Conservation (phyloP, 2,113 vertebrate species). For the Pelodiscus sinensis region DNA sequence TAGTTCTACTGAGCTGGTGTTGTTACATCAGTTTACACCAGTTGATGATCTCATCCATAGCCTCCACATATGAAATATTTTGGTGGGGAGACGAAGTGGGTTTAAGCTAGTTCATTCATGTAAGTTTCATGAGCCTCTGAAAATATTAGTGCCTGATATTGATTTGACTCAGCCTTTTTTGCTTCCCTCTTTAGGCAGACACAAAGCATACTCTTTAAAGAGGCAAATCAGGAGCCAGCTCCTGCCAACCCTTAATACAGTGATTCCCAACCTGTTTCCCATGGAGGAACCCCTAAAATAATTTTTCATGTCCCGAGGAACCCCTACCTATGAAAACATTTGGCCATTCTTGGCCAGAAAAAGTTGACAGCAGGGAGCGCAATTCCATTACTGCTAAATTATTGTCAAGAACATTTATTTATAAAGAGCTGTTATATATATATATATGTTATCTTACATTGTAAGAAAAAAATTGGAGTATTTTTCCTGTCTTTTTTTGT, state of each 20-base stretch:
- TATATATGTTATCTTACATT: too few relatives aligned
- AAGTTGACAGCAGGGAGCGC: too few relatives aligned
- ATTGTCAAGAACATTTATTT: too few relatives aligned
- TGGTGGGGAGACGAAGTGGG: not conserved
- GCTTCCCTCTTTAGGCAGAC: not conserved
- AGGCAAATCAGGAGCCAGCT: not conserved
- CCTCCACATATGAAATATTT: not conserved
- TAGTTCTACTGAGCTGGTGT: rapidly evolving
- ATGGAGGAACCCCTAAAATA: too few relatives aligned
- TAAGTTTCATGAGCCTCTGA: not conserved
- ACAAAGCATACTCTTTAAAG: rapidly evolving
- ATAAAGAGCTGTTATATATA: too few relatives aligned
- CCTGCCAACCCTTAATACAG: not conserved
- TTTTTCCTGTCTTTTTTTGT: too few relatives aligned
- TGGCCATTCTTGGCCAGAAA: too few relatives aligned
- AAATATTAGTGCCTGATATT: not conserved
- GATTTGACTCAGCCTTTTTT: not conserved
- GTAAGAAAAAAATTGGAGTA: too few relatives aligned
- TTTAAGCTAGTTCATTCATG: not conserved
- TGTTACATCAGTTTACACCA: not conserved
- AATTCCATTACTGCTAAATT: too few relatives aligned
- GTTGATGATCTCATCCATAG: not conserved
- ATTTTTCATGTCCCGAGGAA: too few relatives aligned
- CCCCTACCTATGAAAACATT: too few relatives aligned
- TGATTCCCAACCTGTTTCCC: too few relatives aligned